Evolutionary conservation across 2,888 invertebrate genomes (phyloP), one percentile per base, ranked within the genome.

Genomic region (Atrina japonica): DNA sequence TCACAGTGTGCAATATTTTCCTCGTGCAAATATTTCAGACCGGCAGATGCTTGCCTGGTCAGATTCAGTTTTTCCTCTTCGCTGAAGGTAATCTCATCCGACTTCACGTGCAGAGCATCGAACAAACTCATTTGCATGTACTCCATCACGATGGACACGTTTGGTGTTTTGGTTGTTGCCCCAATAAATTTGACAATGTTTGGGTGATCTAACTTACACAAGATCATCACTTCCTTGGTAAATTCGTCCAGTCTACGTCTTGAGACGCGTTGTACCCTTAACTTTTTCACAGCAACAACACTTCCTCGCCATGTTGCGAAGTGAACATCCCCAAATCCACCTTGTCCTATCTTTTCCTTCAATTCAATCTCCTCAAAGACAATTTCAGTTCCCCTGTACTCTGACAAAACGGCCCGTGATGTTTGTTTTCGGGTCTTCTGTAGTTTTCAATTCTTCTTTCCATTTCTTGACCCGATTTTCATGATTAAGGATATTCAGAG

Each of bases 1-100:
- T 80, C 80, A 55, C 80, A 80, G 27, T 80, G 81, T 6, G 78
- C 79, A 40, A 78, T 75, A 7, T 68, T 55, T 9, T 59, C 53
- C 16, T 25, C 35, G 29, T 81, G 81, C 9, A 81, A 56, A 30
- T 78, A 81, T n/a, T 52, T 30, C 25, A 81, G 29, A 11, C 77
- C 81, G 1, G 27, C 5, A 3, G 58, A 16, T 2, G 66, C 55
- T 30, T 79, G 76, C 9, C 27, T 63, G 14, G 77, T 70, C 25
- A 81, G 77, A 9, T 47, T 49, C 1, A 78, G 63, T n/a, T 68
- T 66, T 18, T 75, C 72, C 23, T 58, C 43, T n/a, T 76, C 76
- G 21, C 67, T 41, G 25, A 81, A 77, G 23, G 72, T 72, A 9
- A 68, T 43, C 0, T 60, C 45, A n/a, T 58, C 66, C 5, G 43